phyloP scores from a whole-genome alignment of 1,140 invertebrate species.

The Nasonia longicornis region DNA sequence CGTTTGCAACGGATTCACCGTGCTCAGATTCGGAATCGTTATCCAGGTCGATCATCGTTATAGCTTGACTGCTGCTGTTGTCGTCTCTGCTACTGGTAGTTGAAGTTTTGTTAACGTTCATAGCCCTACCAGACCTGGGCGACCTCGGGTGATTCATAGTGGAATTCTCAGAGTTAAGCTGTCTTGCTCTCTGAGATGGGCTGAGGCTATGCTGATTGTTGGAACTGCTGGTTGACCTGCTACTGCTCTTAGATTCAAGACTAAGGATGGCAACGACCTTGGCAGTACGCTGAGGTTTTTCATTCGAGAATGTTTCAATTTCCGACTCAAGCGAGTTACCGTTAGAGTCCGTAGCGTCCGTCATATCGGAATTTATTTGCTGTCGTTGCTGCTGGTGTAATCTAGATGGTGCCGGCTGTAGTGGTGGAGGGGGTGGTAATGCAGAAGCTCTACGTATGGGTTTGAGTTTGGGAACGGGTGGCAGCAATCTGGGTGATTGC shows the following conservation, averaged over 20 bases:
- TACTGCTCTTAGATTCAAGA: constrained; percentile 55
- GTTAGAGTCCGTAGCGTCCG: constrained; percentile 52
- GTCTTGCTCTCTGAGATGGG: not conserved
- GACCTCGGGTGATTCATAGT: not conserved
- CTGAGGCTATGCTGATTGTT: not conserved
- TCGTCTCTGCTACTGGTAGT: not conserved
- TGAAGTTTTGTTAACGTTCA: not conserved
- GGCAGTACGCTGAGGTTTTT: constrained; percentile 64
- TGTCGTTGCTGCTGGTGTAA: not conserved
- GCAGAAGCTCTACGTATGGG: not conserved
- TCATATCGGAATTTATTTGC: not conserved
- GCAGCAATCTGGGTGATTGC: constrained; percentile 3
- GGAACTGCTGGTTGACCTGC: not conserved
- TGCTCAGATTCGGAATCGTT: constrained; percentile 49
- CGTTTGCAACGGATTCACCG: not conserved
- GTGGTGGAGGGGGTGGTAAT: not conserved
- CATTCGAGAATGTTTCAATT: constrained; percentile 29
- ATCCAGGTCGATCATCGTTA: constrained; percentile 51
- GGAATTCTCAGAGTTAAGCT: not conserved
- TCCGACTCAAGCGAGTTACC: constrained; percentile 52
- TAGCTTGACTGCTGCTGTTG: not conserved
- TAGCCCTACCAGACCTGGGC: not conserved
- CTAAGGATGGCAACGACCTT: constrained; percentile 65
- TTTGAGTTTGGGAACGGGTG: constrained; percentile 29
- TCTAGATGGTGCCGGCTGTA: not conserved